Base-by-base conservation (phyloP, 1,140 invertebrate species). In the Eubasilissa regina region DNA sequence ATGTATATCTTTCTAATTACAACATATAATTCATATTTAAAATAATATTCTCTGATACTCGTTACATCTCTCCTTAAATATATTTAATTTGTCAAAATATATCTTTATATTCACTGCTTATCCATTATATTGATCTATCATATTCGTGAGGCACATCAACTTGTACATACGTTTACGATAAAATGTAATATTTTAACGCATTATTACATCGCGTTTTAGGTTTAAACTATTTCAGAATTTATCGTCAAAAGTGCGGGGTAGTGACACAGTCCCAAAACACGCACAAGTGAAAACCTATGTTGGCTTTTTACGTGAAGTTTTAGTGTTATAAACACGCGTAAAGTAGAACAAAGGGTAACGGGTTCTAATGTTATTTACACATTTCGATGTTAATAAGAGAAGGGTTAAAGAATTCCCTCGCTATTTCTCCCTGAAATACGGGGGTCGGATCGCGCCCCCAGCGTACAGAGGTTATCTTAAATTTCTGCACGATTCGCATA, bases 281-380 rank as follows among this genome's bases (percentile, higher is more conserved):
- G 25, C 35, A 43, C 60, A 8, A 64, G 60, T 25, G 25, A 64
- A n/a, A 58, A 64, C 60, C 60, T 64, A 43, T 35, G 25, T 13
- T 25, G 4, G 25, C 48, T 44, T 43, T 64, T 64, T 64, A 64
- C 19, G 25, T 43, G 35, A 43, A 64, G 19, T 25, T 58, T 58
- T 48, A 47, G 66, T 70, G 68, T 73, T 17, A 55, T 73, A 73
- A 55, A 55, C 68, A 55, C 51, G 25, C 68, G 68, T 73, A 73
- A 25, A 73, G 21, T 73, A 55, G 47, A 73, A 73, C 68, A 73
- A 73, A 73, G 68, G 68, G 25, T 35, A 55, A 73, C 25, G 48
- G 68, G 68, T 53, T 73, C 53, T 73, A 73, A 73, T 73, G 68
- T 73, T 73, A 73, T 73, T 55, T 73, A 73, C 68, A 73, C 48